Percentiles rank a stretch among this genome's conserved stretches.
phyloP scores from a whole-genome alignment of 2,113 vertebrate species.

The Heterotis niloticus region DNA sequence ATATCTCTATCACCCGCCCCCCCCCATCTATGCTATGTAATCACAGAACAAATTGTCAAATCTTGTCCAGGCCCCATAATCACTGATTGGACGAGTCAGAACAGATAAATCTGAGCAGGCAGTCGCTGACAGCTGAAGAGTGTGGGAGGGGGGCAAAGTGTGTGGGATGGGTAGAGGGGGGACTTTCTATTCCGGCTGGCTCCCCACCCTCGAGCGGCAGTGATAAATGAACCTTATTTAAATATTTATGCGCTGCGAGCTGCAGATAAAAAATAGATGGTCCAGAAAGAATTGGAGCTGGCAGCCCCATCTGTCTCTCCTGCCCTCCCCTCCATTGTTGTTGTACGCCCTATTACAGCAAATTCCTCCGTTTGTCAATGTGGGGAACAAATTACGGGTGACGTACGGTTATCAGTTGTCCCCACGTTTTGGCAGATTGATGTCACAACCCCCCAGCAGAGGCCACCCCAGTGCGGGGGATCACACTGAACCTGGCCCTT shows the following conservation, averaged over 20 bases:
- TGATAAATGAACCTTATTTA: conserved; percentile 62
- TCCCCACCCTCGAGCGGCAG: conserved; percentile 43
- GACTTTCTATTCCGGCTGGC: conserved; percentile 49
- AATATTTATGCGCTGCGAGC: conserved; percentile 59
- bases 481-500: not conserved
- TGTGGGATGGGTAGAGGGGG: conserved; percentile 41
- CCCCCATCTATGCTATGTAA: conserved; percentile 53
- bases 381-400: conserved; percentile 53
- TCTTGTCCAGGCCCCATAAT: conserved; percentile 48
- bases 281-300: conserved; percentile 71
- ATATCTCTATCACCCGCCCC: too few species aligned
- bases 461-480: conserved; percentile 21
- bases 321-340: conserved; percentile 52
- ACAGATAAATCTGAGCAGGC: conserved; percentile 54
- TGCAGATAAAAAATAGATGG: conserved; percentile 76
- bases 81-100: conserved; percentile 57
- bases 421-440: conserved; percentile 46
- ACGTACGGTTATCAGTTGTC: conserved; percentile 51
- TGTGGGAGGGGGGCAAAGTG: conserved; percentile 34
- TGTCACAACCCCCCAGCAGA: conserved; percentile 47
- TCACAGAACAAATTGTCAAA: conserved; percentile 57
- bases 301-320: conserved; percentile 77
- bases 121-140: conserved; percentile 39
- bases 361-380: conserved; percentile 58
- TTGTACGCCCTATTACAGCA: conserved; percentile 55